A percentile compares a stretch with the other conserved stretches of the same genome.
Evolutionary conservation across 2,888 invertebrate species (phyloP).

Genomic region (Aproaerema taeniolella): DNA sequence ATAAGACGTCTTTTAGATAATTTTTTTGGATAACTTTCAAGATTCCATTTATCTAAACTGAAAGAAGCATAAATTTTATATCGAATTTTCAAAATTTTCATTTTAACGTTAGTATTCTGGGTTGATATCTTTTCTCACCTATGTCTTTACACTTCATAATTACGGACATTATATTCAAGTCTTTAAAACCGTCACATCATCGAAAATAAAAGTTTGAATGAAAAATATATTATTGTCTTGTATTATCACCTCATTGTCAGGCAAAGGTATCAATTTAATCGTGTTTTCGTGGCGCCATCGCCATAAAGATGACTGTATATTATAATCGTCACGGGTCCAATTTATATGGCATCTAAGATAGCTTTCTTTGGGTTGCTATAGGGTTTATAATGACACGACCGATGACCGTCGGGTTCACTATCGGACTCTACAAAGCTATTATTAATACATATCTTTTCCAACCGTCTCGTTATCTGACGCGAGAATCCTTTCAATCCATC

Average conservation of each 20-base stretch:
- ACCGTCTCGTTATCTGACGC: conserved; percentile 59
- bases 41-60: too few relatives aligned
- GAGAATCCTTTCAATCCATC: conserved; percentile 73
- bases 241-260: conserved; percentile 18
- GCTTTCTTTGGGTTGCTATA: too few relatives aligned
- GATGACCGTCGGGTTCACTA: conserved; percentile 46
- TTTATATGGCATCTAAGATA: conserved; percentile 6
- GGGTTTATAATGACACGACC: conserved; percentile 36
- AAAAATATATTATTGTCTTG: conserved; percentile 10
- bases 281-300: conserved; percentile 23
- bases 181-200: conserved; percentile 8
- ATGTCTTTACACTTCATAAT: too few relatives aligned
- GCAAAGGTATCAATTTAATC: conserved; percentile 16
- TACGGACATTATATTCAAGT: too few relatives aligned
- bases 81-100: too few relatives aligned
- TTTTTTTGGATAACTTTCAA: too few relatives aligned
- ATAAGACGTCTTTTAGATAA: too few relatives aligned
- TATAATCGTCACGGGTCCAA: conserved; percentile 9
- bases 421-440: conserved; percentile 59
- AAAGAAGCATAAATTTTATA: too few relatives aligned
- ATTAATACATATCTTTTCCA: conserved; percentile 67
- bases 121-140: too few relatives aligned
- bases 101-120: too few relatives aligned
- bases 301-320: conserved; percentile 13
- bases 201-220: conserved; percentile 8